Conservation (phyloP, 1,140 invertebrate species). For the Heliconius congener region DNA sequence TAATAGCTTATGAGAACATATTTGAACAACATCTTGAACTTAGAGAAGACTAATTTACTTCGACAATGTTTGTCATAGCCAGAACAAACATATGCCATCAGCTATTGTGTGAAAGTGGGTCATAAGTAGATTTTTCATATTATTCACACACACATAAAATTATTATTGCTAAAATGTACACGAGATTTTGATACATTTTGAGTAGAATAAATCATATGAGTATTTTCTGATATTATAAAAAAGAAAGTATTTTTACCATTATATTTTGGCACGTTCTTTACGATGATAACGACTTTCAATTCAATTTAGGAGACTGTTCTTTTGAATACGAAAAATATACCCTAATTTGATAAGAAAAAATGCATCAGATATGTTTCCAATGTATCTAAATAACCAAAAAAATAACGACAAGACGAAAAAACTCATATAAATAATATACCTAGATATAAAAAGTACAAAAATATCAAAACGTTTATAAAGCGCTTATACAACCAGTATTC, state of each 20-base stretch:
- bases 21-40: not conserved
- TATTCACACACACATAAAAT: not conserved
- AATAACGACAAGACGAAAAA: not conserved
- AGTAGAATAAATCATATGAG: not conserved
- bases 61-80: conserved; percentile 6
- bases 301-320: too few species aligned
- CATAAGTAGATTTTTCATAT: not conserved
- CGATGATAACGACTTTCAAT: too few species aligned
- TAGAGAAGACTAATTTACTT: conserved; percentile 13
- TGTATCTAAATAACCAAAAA: not conserved
- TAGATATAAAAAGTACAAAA: not conserved
- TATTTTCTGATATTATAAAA: too few species aligned
- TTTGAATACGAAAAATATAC: too few species aligned
- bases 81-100: conserved; percentile 12
- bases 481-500: not conserved
- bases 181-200: not conserved
- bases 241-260: too few species aligned
- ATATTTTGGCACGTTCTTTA: too few species aligned
- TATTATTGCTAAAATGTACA: not conserved
- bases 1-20: not conserved
- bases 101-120: conserved; percentile 7
- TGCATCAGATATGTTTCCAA: not conserved
- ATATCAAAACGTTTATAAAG: not conserved
- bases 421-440: not conserved
- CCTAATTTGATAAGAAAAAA: too few species aligned